Evolutionary conservation across 1,140 invertebrate genomes (phyloP), one percentile per base, ranked within the genome.

Genomic region (Brachystomella parvula): DNA sequence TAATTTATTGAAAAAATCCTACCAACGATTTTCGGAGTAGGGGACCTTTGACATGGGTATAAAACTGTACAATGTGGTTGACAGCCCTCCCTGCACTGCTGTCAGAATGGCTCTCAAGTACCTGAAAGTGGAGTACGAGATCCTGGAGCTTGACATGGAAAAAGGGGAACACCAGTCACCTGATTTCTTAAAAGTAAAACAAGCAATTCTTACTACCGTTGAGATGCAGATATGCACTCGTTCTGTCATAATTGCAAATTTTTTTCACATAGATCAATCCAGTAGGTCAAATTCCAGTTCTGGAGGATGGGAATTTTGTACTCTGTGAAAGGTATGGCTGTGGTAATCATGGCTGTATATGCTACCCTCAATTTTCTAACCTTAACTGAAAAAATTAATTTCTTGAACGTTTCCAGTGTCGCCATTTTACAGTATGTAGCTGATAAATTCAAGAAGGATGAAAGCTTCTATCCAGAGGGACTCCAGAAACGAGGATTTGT

Each of bases 361-460:
- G 39, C 39, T 15, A 44, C 39, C 39, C 39, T 44, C 12, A n/a
- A 44, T 15, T 44, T 44, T 44, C 12, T 44, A 12, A n/a, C n/a
- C n/a, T n/a, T n/a, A 15, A n/a, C n/a, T n/a, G n/a, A n/a, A n/a
- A n/a, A n/a, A n/a, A n/a, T n/a, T 28, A 21, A 30, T 28, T 58
- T 47, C 31, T 6, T 49, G 31, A 21, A 32, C 29, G 63, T 63
- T 76, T 76, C 30, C 70, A 83, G 86, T 71, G 85, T 86, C 70
- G 88, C 88, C 0, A 89, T 90, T 73, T 76, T 88, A 61, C 86
- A 87, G 76, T 90, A 90, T 76, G 75, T 90, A 59, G 87, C 84
- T 47, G 86, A 88, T 44, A 85, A 87, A 75, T 89, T 88, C 71
- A 81, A 78, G 30, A 83, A 82, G 35, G 80, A 82, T 15, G 81